A percentile compares a stretch with the other conserved stretches of the same genome.
phyloP scores from a whole-genome alignment of 2,888 invertebrate species.

The Drosophila cracens region DNA sequence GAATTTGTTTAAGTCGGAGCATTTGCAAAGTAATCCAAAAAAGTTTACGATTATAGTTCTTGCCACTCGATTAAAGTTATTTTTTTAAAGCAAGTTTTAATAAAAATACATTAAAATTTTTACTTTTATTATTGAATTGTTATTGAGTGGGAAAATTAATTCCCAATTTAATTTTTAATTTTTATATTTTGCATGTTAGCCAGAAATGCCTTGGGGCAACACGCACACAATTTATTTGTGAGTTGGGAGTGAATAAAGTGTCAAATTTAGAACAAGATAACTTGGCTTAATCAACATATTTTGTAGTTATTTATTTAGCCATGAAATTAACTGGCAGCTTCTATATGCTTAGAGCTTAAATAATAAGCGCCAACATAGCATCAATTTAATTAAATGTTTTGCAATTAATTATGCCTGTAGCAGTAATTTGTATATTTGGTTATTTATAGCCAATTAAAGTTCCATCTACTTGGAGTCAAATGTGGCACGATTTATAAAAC shows the following conservation, averaged over 20 bases:
- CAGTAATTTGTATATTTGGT: conserved; percentile 32
- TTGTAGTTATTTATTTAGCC: conserved; percentile 5
- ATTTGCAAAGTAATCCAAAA: neutral
- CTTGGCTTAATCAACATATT: neutral
- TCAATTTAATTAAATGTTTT: conserved; percentile 27
- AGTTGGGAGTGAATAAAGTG: neutral
- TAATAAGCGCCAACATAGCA: neutral
- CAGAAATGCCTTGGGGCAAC: neutral
- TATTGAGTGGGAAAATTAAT: neutral
- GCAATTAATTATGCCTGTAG: conserved; percentile 27
- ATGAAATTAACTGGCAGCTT: neutral
- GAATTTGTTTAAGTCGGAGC: neutral
- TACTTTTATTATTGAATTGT: neutral
- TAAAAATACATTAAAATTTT: neutral
- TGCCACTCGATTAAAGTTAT: neutral
- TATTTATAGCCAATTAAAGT: conserved; percentile 36
- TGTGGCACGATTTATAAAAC: conserved; percentile 10
- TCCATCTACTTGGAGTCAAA: neutral
- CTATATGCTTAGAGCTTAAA: neutral
- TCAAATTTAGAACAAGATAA: neutral
- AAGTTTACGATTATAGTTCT: neutral
- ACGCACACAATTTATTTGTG: neutral
- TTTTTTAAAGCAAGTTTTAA: neutral
- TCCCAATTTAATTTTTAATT: neutral
- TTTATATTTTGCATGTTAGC: neutral